A percentile compares a stretch with the other conserved stretches of the same genome.
Conservation (phyloP, 2,888 invertebrate species). For the Tuta absoluta region DNA sequence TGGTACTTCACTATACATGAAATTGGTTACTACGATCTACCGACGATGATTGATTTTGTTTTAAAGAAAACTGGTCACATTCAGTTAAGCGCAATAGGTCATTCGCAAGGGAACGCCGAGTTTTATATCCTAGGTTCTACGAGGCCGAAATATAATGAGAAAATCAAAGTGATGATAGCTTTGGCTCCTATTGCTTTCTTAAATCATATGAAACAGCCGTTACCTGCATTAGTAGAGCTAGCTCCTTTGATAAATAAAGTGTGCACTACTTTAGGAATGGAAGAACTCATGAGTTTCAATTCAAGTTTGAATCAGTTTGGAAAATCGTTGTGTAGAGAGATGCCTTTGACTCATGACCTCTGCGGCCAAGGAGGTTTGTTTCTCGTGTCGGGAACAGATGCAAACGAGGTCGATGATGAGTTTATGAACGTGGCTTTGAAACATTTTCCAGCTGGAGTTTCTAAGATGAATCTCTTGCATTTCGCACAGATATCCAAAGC, state of each 20-base stretch:
- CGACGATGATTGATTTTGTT: conserved; percentile 37
- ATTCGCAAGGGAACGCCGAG: conserved; percentile 39
- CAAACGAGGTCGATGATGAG: conserved; percentile 79
- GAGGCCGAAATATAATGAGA: conserved; percentile 38
- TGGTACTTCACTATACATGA: conserved; percentile 43
- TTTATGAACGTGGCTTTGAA: conserved; percentile 79
- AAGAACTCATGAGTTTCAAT: background rate
- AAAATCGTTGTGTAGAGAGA: background rate
- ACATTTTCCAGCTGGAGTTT: conserved; percentile 79
- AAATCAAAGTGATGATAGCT: conserved; percentile 58
- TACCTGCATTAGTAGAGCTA: background rate
- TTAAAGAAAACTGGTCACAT: conserved; percentile 33
- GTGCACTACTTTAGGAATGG: background rate
- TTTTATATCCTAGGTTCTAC: conserved; percentile 34
- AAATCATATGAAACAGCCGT: background rate
- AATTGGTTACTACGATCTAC: conserved; percentile 35
- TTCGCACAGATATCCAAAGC: conserved; percentile 73
- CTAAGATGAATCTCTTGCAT: conserved; percentile 76
- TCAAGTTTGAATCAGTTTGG: background rate
- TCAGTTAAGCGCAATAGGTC: conserved; percentile 40
- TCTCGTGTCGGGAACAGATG: conserved; percentile 81
- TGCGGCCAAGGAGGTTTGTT: conserved; percentile 65
- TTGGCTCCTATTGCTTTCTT: conserved; percentile 8
- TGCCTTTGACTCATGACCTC: background rate
- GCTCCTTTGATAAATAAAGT: background rate